phyloP scores from a whole-genome alignment of 2,888 invertebrate species.

The Petrolisthes cinctipes region DNA sequence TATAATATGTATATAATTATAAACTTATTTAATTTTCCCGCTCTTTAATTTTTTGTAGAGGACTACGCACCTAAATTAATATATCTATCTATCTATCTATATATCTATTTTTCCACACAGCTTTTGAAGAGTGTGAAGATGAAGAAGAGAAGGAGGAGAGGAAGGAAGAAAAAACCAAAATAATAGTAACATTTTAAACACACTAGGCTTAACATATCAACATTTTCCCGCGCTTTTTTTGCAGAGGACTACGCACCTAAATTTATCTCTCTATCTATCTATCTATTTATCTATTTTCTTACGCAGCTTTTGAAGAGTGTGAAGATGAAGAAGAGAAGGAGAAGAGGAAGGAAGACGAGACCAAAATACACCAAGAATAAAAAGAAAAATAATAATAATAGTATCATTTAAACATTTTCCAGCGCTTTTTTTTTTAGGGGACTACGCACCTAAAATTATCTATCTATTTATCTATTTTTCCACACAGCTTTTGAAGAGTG shows the following conservation, averaged over 20 bases:
- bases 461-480: background rate
- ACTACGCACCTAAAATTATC: too few species aligned
- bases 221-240: background rate
- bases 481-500: background rate
- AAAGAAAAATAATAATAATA: background rate
- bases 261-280: background rate
- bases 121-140: too few species aligned
- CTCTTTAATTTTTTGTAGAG: too few species aligned
- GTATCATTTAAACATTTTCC: too few species aligned
- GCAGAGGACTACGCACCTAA: background rate
- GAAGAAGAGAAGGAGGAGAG: too few species aligned
- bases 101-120: too few species aligned
- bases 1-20: too few species aligned
- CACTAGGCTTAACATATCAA: background rate
- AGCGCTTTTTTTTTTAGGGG: background rate
- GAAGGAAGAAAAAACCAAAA: background rate
- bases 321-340: constrained; percentile 1
- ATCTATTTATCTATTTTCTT: too few species aligned
- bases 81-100: background rate
- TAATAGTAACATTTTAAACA: background rate
- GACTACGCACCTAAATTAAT: background rate
- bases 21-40: too few species aligned
- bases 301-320: background rate
- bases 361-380: background rate
- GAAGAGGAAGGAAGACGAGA: constrained; percentile 7